Conservation (phyloP, 2,888 invertebrate species). For the Odontothrips loti region DNA sequence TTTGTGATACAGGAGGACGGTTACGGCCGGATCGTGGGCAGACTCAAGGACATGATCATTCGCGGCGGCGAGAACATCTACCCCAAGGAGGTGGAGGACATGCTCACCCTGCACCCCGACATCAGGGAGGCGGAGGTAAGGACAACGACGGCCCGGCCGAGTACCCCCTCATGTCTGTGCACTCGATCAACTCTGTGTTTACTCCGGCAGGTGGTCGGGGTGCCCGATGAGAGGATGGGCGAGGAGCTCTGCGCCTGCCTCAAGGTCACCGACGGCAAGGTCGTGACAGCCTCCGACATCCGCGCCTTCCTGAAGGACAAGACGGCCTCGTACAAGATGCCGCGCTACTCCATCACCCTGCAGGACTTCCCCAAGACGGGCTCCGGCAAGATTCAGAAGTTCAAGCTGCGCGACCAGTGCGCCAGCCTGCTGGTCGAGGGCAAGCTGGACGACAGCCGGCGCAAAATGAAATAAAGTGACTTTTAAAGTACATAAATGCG, state of each 20-base stretch:
- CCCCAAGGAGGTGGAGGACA: conserved; percentile 76
- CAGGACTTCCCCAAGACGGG: conserved; percentile 73
- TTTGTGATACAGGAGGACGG: conserved; percentile 56
- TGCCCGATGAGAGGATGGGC: conserved; percentile 68
- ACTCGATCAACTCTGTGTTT: neutral
- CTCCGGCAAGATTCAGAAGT: conserved; percentile 82
- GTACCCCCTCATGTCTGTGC: neutral
- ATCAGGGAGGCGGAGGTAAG: conserved; percentile 67
- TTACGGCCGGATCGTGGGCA: conserved; percentile 40
- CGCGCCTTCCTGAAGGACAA: conserved; percentile 60
- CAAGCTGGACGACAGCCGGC: neutral
- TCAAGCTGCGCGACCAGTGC: conserved; percentile 49
- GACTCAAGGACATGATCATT: conserved; percentile 41
- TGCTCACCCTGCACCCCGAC: conserved; percentile 67
- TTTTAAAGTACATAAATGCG: no score
- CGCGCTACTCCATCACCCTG: conserved; percentile 62
- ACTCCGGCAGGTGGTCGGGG: conserved; percentile 59
- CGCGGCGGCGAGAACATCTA: conserved; percentile 54
- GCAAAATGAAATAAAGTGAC: neutral
- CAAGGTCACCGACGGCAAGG: conserved; percentile 53
- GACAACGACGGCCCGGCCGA: neutral
- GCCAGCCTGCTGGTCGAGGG: neutral
- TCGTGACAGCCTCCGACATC: conserved; percentile 57
- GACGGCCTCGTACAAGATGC: conserved; percentile 77
- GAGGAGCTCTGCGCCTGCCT: conserved; percentile 72